These are phyloP conservation scores for Argyresthia goedartella DNA, from an alignment of 2,888 invertebrate species.

Conservation along the genomic window DNA sequence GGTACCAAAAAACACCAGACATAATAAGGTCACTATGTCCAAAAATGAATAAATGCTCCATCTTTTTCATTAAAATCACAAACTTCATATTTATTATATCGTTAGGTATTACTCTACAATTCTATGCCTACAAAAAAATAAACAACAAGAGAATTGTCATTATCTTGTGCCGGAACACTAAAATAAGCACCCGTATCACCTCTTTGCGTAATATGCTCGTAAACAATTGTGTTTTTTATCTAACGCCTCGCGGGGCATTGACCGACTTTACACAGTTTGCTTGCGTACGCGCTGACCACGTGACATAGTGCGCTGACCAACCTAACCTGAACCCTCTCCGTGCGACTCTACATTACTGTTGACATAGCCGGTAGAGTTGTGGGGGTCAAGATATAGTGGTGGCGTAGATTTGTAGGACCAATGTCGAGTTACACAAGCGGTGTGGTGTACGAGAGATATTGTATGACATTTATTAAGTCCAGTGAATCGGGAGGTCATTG, in stretches of 20 bases:
- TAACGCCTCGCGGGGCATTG: conserved; percentile 62
- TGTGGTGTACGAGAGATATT: too few species aligned
- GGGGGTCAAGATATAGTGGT: conserved; percentile 23
- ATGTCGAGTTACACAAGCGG: conserved; percentile 29
- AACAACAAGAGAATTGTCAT: too few species aligned
- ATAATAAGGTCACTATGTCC: too few species aligned
- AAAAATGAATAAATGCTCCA: too few species aligned
- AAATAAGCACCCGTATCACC: conserved; percentile 11
- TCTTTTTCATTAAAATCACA: too few species aligned
- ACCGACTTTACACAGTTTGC: conserved; percentile 63
- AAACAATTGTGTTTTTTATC: conserved; percentile 66
- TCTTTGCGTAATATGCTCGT: conserved; percentile 60
- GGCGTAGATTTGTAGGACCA: conserved; percentile 47
- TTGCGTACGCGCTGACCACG: conserved; percentile 63
- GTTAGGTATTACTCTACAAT: too few species aligned
- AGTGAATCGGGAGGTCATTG: too few species aligned
- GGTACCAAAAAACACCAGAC: too few species aligned
- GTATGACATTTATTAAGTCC: too few species aligned
- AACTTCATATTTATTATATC: too few species aligned
- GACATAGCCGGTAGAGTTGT: neutral
- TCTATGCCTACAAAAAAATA: too few species aligned
- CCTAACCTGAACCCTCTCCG: conserved; percentile 19
- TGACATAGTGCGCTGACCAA: conserved; percentile 52
- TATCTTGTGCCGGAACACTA: neutral
- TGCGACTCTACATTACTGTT: conserved; percentile 2